Evolutionary conservation across 1,140 invertebrate genomes (phyloP), one percentile per base, ranked within the genome.

Genomic region (Choristoneura fumiferana): DNA sequence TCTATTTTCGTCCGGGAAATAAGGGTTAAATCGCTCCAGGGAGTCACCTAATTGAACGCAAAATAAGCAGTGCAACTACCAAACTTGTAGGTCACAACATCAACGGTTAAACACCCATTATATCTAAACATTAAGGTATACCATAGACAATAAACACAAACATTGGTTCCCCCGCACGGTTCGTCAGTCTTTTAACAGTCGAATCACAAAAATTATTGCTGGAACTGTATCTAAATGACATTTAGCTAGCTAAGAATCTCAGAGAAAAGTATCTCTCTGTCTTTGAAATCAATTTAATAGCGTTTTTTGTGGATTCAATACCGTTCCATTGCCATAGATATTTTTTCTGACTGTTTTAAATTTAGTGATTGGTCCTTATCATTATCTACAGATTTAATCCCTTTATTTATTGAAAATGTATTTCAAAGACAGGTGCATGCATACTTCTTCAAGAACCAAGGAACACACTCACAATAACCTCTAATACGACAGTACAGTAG

Each of bases 191-290:
- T 81, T 77, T 63, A 68, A 79, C 71, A 76, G 71, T 75, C 73
- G 57, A 76, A 77, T 79, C 76, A 84, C 76, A 84, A 66, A 69
- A 72, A 76, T 81, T 81, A 81, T 83, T 83, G 80, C 80, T 83
- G 78, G 40, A 60, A 69, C 61, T 67, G 67, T 71, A 53, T 53
- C 35, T 34, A 54, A n/a, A 49, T 10, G 57, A 62, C 54, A 55
- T 35, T 56, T 12, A 49, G 17, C 55, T 62, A 62, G 35, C 54
- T 61, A 39, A 39, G 37, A 52, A 5, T 17, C 55, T 12, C 49
- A 49, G 54, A 14, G 13, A 40, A 13, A 40, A 13, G 36, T 29
- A 2, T 29, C 22, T 29, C 22, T 29, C 22, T 29, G 22, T 6
- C 22, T 29, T 29, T 29, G 22, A 29, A 29, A 29, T 29, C 6